Percentiles rank a stretch among this genome's conserved stretches.
Conservation (phyloP, 2,888 invertebrate genomes). For the Lasioglossum vierecki region DNA sequence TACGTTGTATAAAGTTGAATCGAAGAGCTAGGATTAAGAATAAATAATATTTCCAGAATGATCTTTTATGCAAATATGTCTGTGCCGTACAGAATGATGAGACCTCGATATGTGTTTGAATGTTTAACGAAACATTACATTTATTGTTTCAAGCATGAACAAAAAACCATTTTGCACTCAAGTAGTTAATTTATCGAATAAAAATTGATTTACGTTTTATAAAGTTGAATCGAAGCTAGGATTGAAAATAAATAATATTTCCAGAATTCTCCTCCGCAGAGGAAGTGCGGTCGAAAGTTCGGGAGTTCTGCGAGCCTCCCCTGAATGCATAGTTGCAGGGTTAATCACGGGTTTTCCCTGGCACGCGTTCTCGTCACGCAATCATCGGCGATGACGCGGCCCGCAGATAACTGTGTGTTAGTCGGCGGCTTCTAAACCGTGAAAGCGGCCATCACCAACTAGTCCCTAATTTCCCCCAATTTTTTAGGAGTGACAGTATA, state of each 20-base stretch:
- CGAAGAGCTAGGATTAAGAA: too few species aligned
- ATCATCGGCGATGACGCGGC: constrained; percentile 21
- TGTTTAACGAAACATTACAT: too few species aligned
- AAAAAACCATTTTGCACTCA: too few species aligned
- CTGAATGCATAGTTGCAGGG: constrained; percentile 11
- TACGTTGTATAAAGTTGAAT: too few species aligned
- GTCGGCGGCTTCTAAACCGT: constrained; percentile 31
- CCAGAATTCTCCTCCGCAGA: background rate
- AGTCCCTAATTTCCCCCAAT: constrained; percentile 42
- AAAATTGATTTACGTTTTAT: too few species aligned
- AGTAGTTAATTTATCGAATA: too few species aligned
- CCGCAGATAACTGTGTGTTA: constrained; percentile 23
- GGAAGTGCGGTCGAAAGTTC: background rate
- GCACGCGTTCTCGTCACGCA: constrained; percentile 14
- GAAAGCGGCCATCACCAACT: constrained; percentile 57
- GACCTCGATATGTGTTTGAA: too few species aligned
- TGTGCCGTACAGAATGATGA: too few species aligned
- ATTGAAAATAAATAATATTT: background rate
- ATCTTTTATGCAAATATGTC: too few species aligned
- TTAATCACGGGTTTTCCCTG: constrained; percentile 41
- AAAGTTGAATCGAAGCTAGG: too few species aligned
- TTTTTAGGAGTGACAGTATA: constrained; percentile 17
- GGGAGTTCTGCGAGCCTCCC: background rate
- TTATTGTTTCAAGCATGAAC: too few species aligned
- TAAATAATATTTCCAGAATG: too few species aligned